Evolutionary conservation across 2,888 invertebrate species (phyloP).

Genomic region (Heliconius sara): DNA sequence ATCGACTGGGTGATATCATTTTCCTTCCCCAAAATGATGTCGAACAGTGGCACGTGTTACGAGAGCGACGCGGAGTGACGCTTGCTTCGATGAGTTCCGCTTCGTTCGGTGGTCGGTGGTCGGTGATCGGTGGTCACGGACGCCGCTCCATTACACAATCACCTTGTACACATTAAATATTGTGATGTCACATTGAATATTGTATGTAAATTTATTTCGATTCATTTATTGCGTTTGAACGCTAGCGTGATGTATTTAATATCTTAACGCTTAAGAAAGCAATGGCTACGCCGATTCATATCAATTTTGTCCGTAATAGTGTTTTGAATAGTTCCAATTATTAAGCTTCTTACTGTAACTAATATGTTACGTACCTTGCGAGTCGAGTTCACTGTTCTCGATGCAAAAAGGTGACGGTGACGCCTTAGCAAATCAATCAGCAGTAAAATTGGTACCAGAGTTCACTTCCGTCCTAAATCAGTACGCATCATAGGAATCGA

Average conservation of each 20-base stretch:
- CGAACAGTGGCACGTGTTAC: slow-evolving; percentile 59
- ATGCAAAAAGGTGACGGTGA: slow-evolving; percentile 72
- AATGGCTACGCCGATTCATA: slow-evolving; percentile 82
- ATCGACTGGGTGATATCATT: slow-evolving; percentile 75
- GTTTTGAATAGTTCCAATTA: slow-evolving; percentile 80
- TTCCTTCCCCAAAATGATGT: slow-evolving; percentile 79
- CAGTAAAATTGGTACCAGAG: slow-evolving; percentile 83
- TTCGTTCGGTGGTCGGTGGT: slow-evolving; percentile 48
- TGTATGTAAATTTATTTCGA: slow-evolving; percentile 61
- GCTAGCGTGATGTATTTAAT: slow-evolving; percentile 77
- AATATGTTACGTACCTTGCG: slow-evolving; percentile 66
- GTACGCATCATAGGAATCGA: slow-evolving; percentile 83
- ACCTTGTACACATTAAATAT: slow-evolving; percentile 38
- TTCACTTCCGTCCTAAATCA: slow-evolving; percentile 84
- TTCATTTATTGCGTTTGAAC: slow-evolving; percentile 68
- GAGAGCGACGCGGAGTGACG: slow-evolving; percentile 62
- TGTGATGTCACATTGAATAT: slow-evolving; percentile 56
- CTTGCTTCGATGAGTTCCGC: slow-evolving; percentile 63
- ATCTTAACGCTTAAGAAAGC: slow-evolving; percentile 76
- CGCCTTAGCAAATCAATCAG: slow-evolving; percentile 81
- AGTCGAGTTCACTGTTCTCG: slow-evolving; percentile 69
- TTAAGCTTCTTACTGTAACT: slow-evolving; percentile 79
- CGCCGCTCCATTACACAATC: slow-evolving; percentile 55
- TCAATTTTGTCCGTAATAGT: slow-evolving; percentile 83
- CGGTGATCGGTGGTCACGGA: slow-evolving; percentile 34